phyloP scores from a whole-genome alignment of 2,888 invertebrate species.

The Siphlonurus alternatus region DNA sequence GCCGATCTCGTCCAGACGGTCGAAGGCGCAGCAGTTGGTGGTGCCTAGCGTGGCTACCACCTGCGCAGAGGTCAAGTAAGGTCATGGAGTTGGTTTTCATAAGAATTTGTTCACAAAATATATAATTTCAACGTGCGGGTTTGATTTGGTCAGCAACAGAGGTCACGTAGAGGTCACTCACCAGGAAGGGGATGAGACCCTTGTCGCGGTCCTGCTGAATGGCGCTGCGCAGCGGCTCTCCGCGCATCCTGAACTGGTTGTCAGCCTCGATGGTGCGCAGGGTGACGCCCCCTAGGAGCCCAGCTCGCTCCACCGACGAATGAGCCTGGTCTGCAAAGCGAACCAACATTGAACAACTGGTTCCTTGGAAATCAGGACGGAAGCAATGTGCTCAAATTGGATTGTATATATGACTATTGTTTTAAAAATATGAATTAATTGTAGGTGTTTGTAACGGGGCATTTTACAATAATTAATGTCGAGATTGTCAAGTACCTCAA shows the following conservation, averaged over 20 bases:
- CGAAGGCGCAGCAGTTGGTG: conserved; percentile 91
- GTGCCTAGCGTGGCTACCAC: conserved; percentile 83
- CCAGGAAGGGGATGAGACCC: conserved; percentile 92
- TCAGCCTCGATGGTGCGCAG: conserved; percentile 58
- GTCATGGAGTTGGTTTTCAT: neutral
- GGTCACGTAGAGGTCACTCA: conserved; percentile 38
- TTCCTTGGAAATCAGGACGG: too few relatives aligned
- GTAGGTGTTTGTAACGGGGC: too few relatives aligned
- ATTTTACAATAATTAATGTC: too few relatives aligned
- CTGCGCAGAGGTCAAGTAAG: too few relatives aligned
- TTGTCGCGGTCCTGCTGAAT: conserved; percentile 70
- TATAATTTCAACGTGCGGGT: too few relatives aligned
- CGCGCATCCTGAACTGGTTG: conserved; percentile 50
- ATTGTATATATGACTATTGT: too few relatives aligned
- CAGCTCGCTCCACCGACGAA: conserved; percentile 86
- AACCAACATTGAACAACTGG: too few relatives aligned
- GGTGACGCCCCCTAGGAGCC: conserved; percentile 71
- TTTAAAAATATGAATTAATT: too few relatives aligned
- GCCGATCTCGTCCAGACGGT: conserved; percentile 74
- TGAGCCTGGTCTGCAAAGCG: conserved; percentile 64
- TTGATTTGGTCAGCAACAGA: too few relatives aligned
- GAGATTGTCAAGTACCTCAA: too few relatives aligned
- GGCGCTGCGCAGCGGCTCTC: conserved; percentile 55
- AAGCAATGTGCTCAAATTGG: too few relatives aligned
- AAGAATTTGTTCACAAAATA: neutral